Base-by-base conservation (phyloP, 2,113 vertebrate genomes). In the Sceloporus tristichus region DNA sequence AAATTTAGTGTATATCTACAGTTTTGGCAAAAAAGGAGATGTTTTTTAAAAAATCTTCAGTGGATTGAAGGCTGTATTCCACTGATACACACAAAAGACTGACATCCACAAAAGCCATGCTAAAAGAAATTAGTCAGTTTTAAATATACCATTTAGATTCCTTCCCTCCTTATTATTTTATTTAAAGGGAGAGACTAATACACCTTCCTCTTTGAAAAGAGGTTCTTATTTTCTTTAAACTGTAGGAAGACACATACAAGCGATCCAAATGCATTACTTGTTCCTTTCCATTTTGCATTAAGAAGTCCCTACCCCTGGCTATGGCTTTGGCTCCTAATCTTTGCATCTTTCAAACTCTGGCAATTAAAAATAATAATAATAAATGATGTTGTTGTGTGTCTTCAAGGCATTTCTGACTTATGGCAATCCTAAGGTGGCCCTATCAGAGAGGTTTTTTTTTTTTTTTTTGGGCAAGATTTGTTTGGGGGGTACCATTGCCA, bases 181-280 rank as follows among this genome's bases (percentile, higher is more conserved):
- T 48, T 48, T 48, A 48, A 59, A 59, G 5, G 53, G 16, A 34
- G 16, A 56, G 56, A 34, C 53, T 80, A 38, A 34, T 59, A 34
- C n/a, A 40, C 48, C 48, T 48, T 7, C 48, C 48, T 48, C 48
- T 48, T 48, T 48, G 48, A 48, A 48, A 48, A 48, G 18, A 7
- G 0, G 75, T 87, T 87, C 88, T 23, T 71, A 25, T 1, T 34
- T 3, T 34, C 34, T 16, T n/a, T 27, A 56, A 68, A 16, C 53
- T 23, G n/a, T 56, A 53, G 42, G 86, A 78, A 94, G 90, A 85
- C 13, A 86, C 19, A n/a, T 86, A 70, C 40, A 90, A 79, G 27
- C 29, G 89, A 48, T 0, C 89, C 86, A 82, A 94, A 14, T 71
- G 14, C 84, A 76, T 19, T 4, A 0, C 5, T 81, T 79, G 66